Percentiles rank a stretch among this genome's conserved stretches.
These are phyloP conservation scores for Lycodopsis pacificus DNA, from an alignment of 2,797 vertebrate genomes.

Conservation along the genomic window DNA sequence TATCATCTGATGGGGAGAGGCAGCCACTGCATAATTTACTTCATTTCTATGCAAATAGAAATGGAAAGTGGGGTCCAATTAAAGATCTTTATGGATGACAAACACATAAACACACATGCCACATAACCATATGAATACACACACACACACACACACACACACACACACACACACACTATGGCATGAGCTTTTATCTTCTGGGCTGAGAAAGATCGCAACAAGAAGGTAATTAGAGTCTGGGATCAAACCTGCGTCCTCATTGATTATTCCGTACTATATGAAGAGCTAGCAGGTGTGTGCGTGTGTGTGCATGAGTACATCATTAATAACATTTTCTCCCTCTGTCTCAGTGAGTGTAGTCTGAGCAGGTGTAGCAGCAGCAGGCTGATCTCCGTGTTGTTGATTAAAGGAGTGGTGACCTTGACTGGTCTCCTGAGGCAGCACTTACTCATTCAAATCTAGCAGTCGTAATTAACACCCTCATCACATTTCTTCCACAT, in stretches of 20 bases:
- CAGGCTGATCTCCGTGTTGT: constrained; percentile 29
- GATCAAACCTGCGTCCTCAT: constrained; percentile 25
- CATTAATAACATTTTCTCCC: not conserved
- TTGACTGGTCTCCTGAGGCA: constrained; percentile 60
- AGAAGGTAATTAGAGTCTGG: constrained; percentile 40
- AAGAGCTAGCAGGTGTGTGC: constrained; percentile 5
- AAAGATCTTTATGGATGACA: constrained; percentile 58
- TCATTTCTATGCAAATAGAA: constrained; percentile 75
- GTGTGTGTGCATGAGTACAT: not conserved
- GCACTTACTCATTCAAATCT: constrained; percentile 37
- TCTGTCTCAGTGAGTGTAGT: not conserved
- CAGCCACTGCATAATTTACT: constrained; percentile 67
- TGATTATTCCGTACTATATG: constrained; percentile 32
- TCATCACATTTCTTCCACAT: constrained; percentile 7
- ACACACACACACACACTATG: constrained; percentile 4
- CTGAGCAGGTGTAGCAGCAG: not conserved
- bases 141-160: not conserved
- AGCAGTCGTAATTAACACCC: constrained; percentile 61
- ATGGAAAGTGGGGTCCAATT: constrained; percentile 61
- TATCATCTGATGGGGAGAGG: constrained; percentile 58
- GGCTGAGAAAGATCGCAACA: constrained; percentile 18
- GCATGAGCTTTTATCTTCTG: constrained; percentile 3
- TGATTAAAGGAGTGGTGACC: constrained; percentile 72
- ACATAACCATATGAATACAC: constrained; percentile 1
- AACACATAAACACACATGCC: constrained; percentile 36